Percentiles rank a stretch among this genome's conserved stretches.
phyloP scores from a whole-genome alignment of 2,797 vertebrate species.

The Sylvilagus floridanus region DNA sequence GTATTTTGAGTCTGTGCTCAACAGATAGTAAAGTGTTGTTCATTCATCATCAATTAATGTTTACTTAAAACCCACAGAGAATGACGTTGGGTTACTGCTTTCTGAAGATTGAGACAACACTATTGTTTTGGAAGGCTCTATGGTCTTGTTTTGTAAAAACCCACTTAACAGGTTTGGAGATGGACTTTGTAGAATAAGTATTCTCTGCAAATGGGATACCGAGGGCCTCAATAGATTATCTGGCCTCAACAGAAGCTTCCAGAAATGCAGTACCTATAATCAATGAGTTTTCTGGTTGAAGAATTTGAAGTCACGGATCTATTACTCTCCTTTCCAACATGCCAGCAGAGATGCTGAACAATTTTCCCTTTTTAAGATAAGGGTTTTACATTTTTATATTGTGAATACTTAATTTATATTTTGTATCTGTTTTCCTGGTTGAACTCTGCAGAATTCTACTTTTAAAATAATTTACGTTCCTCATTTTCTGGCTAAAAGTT shows the following conservation, averaged over 20 bases:
- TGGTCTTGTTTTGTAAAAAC: not conserved
- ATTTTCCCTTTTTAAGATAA: not conserved
- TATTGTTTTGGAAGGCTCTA: not conserved
- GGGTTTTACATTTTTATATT: not conserved
- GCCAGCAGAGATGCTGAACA: not conserved
- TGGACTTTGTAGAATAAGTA: slow-evolving; percentile 7
- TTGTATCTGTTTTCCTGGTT: not conserved
- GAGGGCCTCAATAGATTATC: not conserved
- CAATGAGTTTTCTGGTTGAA: not conserved
- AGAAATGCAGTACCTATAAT: not conserved
- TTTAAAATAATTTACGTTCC: not conserved
- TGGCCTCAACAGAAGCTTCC: not conserved
- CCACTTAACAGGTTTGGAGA: not conserved
- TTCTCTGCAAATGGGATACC: not conserved
- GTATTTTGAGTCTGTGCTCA: slow-evolving; percentile 71
- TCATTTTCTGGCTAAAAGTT: not conserved
- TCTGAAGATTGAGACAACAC: slow-evolving; percentile 1
- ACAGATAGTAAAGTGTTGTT: slow-evolving; percentile 71
- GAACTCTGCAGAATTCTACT: not conserved
- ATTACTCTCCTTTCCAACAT: not conserved
- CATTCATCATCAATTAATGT: slow-evolving; percentile 79
- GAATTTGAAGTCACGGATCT: not conserved
- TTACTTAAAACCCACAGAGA: slow-evolving; percentile 70
- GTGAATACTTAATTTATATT: not conserved
- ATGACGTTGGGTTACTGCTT: slow-evolving; percentile 27